Percentiles rank a stretch among this genome's conserved stretches.
Evolutionary conservation across 23 tunicate species (phyloP).

Genomic region (Halocynthia aurantium): DNA sequence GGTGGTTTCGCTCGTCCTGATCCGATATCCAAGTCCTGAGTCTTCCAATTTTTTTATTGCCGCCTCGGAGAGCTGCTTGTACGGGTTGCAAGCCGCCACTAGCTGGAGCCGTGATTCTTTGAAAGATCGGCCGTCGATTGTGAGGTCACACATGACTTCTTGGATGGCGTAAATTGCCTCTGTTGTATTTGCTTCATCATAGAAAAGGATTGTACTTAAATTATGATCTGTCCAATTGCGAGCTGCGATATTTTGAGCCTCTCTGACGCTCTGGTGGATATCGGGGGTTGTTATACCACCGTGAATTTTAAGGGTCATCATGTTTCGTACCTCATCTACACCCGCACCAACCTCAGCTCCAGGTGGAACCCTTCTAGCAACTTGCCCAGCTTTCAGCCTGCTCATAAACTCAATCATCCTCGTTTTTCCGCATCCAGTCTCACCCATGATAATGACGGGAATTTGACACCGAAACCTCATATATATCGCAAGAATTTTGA

Average conservation of each 20-base stretch:
- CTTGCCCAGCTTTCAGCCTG: slow-evolving; percentile 41
- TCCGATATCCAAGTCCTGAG: slow-evolving; percentile 53
- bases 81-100: slow-evolving; percentile 81
- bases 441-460: slow-evolving; percentile 74
- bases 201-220: slow-evolving; percentile 40
- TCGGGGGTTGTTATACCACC: slow-evolving; percentile 57
- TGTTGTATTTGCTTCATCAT: slow-evolving; percentile 78
- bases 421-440: slow-evolving; percentile 79
- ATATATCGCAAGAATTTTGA: slow-evolving; percentile 68
- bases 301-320: slow-evolving; percentile 69
- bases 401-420: slow-evolving; percentile 81
- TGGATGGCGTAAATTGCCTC: slow-evolving; percentile 75
- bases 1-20: slow-evolving; percentile 30
- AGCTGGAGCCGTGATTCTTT: slow-evolving; percentile 32
- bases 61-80: slow-evolving; percentile 32
- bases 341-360: neutral
- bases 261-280: slow-evolving; percentile 19
- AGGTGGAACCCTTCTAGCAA: neutral
- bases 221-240: slow-evolving; percentile 13
- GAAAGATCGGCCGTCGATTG: slow-evolving; percentile 35
- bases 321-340: slow-evolving; percentile 12
- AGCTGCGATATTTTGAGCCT: slow-evolving; percentile 28
- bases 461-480: slow-evolving; percentile 61
- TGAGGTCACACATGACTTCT: slow-evolving; percentile 60
- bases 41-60: slow-evolving; percentile 47